Conservation (phyloP, 2,113 vertebrate genomes). For the Eulacestoma nigropectus region DNA sequence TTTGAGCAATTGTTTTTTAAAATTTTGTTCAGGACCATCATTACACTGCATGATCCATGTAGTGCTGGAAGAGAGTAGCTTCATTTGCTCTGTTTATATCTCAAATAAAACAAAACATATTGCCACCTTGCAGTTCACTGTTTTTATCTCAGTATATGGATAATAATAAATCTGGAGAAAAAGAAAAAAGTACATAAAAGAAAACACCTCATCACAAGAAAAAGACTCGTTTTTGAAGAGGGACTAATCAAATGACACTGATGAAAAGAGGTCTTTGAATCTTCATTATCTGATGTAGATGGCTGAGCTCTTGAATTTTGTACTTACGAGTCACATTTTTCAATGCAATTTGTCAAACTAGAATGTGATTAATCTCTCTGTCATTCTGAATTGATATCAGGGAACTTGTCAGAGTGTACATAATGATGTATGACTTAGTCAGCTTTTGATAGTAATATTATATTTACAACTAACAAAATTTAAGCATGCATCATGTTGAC, state of each 20-base stretch:
- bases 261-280: conserved; percentile 30
- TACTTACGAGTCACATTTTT: conserved; percentile 24
- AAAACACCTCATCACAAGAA: background rate
- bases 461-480: conserved; percentile 43
- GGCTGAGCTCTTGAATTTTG: conserved; percentile 15
- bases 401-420: background rate
- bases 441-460: conserved; percentile 8
- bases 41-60: background rate
- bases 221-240: background rate
- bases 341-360: conserved; percentile 21
- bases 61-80: background rate
- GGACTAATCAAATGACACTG: background rate
- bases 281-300: conserved; percentile 27
- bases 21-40: background rate
- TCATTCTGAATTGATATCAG: conserved; percentile 36
- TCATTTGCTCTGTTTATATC: background rate
- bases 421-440: conserved; percentile 27
- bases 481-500: conserved; percentile 24
- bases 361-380: conserved; percentile 44
- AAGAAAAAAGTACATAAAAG: background rate
- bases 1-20: background rate
- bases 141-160: background rate
- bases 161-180: background rate
- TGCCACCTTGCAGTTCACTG: background rate
- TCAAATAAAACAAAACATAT: background rate